Base-by-base conservation (phyloP, 1,140 invertebrate genomes). In the Muscidifurax raptorellus region DNA sequence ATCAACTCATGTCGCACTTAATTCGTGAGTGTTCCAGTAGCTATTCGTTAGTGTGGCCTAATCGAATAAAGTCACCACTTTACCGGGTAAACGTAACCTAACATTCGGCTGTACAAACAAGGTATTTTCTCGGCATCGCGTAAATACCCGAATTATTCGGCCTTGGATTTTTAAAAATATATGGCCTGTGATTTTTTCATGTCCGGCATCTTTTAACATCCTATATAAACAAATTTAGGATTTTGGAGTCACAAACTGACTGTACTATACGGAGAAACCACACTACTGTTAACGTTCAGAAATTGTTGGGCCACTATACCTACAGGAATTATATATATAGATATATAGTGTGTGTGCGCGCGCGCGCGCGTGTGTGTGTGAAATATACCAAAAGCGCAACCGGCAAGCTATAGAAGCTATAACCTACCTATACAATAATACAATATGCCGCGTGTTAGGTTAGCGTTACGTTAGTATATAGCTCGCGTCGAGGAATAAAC, bases 181-280 rank as follows among this genome's bases (percentile, higher is more conserved):
- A 59, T 83, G 36, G n/a, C 15, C 44, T 30, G 30, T 1, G 47
- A 40, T 47, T 83, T 76, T 44, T 40, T 52, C 12, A 64, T 30
- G n/a, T 47, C 81, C 25, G 74, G 81, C 81, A 83, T 83, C 30
- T 44, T 77, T 77, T 59, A 77, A 75, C 74, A 83, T 77, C 47
- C 72, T 77, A 40, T 6, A 25, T n/a, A 30, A 30, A 18, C 18
- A 0, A 40, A 40, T 40, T 40, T 40, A 59, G 22, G 6, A 59
- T 4, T 59, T 59, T 59, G 6, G 15, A 59, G 18, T n/a, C 6
- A 59, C 5, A 18, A 59, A 5, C 18, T n/a, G 52, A 5, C 52
- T 59, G 15, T 40, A 6, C 4, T 40, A 40, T 40, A 40, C 47
- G 47, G 5, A 40, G 36, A 10, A 40, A 40, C 36, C 10, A 40